Conservation (phyloP, 2,113 vertebrate species). For the Lampris megalopsis region DNA sequence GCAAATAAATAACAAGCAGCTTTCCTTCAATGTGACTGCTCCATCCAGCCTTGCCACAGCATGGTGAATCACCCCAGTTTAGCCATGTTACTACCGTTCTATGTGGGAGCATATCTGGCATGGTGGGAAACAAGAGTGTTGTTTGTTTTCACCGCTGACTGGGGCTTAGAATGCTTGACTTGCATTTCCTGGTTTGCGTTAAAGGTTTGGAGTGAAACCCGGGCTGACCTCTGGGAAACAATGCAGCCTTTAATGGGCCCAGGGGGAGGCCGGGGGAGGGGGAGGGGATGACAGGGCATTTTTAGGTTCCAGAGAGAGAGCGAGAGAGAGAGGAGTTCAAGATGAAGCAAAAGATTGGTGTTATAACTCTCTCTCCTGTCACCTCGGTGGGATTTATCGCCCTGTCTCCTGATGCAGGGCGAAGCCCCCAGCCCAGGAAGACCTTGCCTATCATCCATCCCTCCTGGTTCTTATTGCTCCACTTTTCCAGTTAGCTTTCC, state of each 20-base stretch:
- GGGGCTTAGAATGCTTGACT: constrained; percentile 69
- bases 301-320: constrained; percentile 31
- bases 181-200: constrained; percentile 84
- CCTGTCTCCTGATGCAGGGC: constrained; percentile 57
- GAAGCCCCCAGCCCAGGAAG: background rate
- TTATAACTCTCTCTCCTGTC: constrained; percentile 80
- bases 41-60: too few relatives aligned
- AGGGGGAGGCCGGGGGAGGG: constrained; percentile 72
- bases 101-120: background rate
- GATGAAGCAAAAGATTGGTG: constrained; percentile 86
- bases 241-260: constrained; percentile 90
- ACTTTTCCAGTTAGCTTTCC: background rate
- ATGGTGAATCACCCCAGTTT: background rate
- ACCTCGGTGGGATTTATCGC: constrained; percentile 82
- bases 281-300: constrained; percentile 25
- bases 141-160: constrained; percentile 44
- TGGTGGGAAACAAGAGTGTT: constrained; percentile 1
- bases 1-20: too few relatives aligned
- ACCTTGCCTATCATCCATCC: background rate
- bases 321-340: constrained; percentile 88
- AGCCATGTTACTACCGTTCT: background rate
- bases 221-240: constrained; percentile 91
- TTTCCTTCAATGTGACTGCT: too few relatives aligned
- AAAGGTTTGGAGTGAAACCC: constrained; percentile 88
- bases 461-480: background rate